A percentile compares a stretch with the other conserved stretches of the same genome.
phyloP scores from a whole-genome alignment of 2,888 invertebrate genomes.

The Hypercompe scribonia region DNA sequence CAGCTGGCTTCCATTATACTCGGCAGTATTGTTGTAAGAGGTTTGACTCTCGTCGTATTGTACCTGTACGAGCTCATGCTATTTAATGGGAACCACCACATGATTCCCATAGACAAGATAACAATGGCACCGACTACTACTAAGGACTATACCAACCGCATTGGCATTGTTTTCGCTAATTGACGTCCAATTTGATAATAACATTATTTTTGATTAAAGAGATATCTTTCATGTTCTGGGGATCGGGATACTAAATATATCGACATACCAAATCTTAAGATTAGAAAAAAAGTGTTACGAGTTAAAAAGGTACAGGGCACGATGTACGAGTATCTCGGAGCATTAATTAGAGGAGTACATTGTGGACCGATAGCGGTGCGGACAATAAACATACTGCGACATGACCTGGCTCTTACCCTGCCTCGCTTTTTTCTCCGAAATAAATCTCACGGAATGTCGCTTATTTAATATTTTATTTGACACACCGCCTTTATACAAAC shows the following conservation, averaged over 20 bases:
- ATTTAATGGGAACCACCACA: constrained; percentile 66
- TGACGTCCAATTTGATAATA: constrained; percentile 57
- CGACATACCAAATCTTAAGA: constrained; percentile 44
- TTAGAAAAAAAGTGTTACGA: constrained; percentile 63
- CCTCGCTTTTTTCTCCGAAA: constrained; percentile 81
- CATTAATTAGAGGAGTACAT: constrained; percentile 82
- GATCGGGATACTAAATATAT: constrained; percentile 42
- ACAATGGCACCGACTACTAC: constrained; percentile 62
- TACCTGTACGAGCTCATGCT: constrained; percentile 74
- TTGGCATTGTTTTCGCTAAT: constrained; percentile 67
- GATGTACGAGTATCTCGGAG: constrained; percentile 67
- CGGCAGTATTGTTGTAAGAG: constrained; percentile 75
- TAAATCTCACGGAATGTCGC: constrained; percentile 83
- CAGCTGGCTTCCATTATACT: constrained; percentile 85
- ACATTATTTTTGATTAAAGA: constrained; percentile 47
- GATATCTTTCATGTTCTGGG: constrained; percentile 46
- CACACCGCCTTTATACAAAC: constrained; percentile 81
- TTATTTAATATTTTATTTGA: constrained; percentile 86
- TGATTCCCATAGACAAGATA: constrained; percentile 71
- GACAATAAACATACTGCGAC: constrained; percentile 81
- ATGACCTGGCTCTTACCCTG: constrained; percentile 78
- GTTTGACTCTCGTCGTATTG: constrained; percentile 66
- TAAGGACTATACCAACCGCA: constrained; percentile 64
- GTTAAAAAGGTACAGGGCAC: constrained; percentile 62
- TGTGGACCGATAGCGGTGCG: constrained; percentile 71